Evolutionary conservation across 2,888 invertebrate genomes (phyloP).

Genomic region (Thymelicus acteon): DNA sequence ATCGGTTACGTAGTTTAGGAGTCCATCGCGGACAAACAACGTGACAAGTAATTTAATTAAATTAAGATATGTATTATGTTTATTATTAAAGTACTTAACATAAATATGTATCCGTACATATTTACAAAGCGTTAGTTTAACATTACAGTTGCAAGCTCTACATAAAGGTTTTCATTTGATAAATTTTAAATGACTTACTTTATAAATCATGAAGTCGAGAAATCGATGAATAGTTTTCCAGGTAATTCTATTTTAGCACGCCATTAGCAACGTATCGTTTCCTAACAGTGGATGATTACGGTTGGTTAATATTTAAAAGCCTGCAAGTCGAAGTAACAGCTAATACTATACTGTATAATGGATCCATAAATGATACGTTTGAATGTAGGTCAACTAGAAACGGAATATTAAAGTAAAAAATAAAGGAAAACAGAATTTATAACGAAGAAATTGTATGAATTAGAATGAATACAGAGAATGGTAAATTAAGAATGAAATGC

Average conservation of each 20-base stretch:
- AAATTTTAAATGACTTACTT: too few species aligned
- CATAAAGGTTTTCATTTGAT: too few species aligned
- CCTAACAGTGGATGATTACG: background rate
- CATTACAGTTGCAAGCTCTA: too few species aligned
- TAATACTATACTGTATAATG: slow-evolving; percentile 14
- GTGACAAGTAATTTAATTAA: too few species aligned
- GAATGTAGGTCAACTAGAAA: slow-evolving; percentile 25
- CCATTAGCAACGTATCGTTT: slow-evolving; percentile 7
- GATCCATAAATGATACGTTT: slow-evolving; percentile 21
- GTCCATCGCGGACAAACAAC: too few species aligned
- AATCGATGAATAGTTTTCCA: background rate
- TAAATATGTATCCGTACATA: too few species aligned
- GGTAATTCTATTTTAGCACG: background rate
- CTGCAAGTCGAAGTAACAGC: slow-evolving; percentile 1
- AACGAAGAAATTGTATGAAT: slow-evolving; percentile 24
- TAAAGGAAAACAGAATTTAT: slow-evolving; percentile 14
- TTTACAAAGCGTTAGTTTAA: too few species aligned
- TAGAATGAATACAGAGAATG: slow-evolving; percentile 24
- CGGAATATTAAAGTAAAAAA: slow-evolving; percentile 21
- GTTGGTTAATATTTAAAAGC: slow-evolving; percentile 25
- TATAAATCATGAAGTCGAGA: too few species aligned
- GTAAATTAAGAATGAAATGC: slow-evolving; percentile 17
- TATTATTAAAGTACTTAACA: too few species aligned
- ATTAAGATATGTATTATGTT: too few species aligned
- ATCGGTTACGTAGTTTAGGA: too few species aligned